These are phyloP conservation scores for Epinephelus malabaricus DNA, from an alignment of 2,797 vertebrate species.

Conservation along the genomic window DNA sequence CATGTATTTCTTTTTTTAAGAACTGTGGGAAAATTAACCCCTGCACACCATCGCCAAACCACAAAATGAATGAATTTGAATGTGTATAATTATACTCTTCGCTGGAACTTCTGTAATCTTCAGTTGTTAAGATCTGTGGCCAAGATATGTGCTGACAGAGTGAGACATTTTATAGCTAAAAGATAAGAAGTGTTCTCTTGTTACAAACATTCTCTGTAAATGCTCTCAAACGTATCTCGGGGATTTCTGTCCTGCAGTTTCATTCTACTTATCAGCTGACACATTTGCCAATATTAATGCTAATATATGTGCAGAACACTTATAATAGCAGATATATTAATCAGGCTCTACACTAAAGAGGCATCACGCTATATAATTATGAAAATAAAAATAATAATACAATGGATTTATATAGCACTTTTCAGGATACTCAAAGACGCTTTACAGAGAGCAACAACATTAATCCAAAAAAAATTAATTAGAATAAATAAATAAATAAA, in stretches of 20 bases:
- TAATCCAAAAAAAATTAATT: no score
- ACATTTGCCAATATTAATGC: neutral
- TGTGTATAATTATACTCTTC: neutral
- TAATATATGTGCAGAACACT: neutral
- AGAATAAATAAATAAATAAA: no score
- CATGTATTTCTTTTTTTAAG: neutral
- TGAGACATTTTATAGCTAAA: neutral
- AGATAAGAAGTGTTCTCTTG: neutral
- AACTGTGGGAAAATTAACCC: neutral
- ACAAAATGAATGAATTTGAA: no score
- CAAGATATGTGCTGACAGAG: neutral
- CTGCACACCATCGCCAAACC: neutral
- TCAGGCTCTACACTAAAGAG: neutral
- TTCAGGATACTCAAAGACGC: no score
- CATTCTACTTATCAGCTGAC: neutral
- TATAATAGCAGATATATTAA: neutral
- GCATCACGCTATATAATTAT: neutral
- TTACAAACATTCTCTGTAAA: neutral
- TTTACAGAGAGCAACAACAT: no score
- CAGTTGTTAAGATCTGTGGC: neutral
- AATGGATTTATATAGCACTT: no score
- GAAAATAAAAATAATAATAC: no score
- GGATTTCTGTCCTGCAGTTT: slow-evolving; percentile 1
- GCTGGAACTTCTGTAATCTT: neutral
- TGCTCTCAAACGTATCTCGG: neutral